Conservation (phyloP, 1,140 invertebrate species). For the Rhagoletis zephyria region DNA sequence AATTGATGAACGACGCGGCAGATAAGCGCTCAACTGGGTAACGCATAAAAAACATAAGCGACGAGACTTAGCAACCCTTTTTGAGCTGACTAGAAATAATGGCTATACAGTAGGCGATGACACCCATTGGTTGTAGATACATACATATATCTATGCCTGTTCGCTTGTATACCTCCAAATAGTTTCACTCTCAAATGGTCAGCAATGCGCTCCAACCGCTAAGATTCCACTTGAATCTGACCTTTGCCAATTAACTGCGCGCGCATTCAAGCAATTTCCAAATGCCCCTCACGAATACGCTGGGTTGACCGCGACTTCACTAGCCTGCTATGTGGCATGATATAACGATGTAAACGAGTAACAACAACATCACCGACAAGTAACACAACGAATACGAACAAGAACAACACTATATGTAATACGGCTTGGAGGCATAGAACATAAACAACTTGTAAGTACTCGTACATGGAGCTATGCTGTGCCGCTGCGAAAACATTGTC, state of each 20-base stretch:
- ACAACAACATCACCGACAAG: background rate
- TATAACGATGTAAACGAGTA: background rate
- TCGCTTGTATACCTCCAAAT: background rate
- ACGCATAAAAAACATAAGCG: background rate
- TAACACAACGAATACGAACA: background rate
- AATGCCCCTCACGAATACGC: background rate
- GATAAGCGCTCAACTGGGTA: background rate
- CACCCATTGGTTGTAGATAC: background rate
- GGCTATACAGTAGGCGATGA: too few relatives aligned
- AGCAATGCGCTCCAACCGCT: background rate
- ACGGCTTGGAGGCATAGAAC: background rate
- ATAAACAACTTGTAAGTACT: slow-evolving; percentile 32
- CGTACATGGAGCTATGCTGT: background rate
- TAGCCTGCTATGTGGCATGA: background rate
- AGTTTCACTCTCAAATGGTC: background rate
- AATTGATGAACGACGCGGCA: background rate
- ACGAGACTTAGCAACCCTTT: too few relatives aligned
- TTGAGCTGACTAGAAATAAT: too few relatives aligned
- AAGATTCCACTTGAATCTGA: slow-evolving; percentile 20
- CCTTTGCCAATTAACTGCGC: slow-evolving; percentile 38
- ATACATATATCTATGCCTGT: background rate
- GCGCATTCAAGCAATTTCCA: background rate
- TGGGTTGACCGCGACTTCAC: background rate
- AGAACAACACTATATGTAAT: background rate
- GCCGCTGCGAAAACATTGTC: background rate